A percentile compares a stretch with the other conserved stretches of the same genome.
Conservation (phyloP, 2,113 vertebrate genomes). For the Sceloporus tristichus region DNA sequence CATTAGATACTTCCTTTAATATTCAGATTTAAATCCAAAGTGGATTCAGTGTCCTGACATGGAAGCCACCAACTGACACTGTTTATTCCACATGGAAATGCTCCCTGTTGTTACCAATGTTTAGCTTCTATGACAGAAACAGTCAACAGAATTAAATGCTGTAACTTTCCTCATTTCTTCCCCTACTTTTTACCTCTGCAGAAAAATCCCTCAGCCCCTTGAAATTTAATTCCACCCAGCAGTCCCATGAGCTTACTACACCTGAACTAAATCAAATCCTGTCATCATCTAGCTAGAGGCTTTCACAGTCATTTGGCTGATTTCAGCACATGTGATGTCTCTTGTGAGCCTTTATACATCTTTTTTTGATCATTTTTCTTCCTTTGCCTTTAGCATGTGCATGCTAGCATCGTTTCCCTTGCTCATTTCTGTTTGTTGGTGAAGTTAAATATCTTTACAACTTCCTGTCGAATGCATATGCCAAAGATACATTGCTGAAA, state of each 20-base stretch:
- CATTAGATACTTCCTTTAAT: no score
- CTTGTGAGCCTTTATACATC: background rate
- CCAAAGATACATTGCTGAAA: background rate
- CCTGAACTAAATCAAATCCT: conserved; percentile 41
- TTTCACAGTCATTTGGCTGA: conserved; percentile 52
- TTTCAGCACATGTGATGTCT: background rate
- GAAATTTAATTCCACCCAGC: conserved; percentile 36
- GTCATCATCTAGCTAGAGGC: conserved; percentile 17
- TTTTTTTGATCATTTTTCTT: conserved; percentile 37
- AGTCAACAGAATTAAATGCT: conserved; percentile 31
- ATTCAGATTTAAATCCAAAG: no score
- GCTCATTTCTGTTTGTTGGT: background rate
- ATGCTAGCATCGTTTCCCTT: conserved; percentile 24
- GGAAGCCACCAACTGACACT: no score
- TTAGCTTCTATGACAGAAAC: background rate
- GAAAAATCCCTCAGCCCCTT: conserved; percentile 28
- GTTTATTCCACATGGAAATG: background rate
- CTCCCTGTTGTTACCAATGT: background rate
- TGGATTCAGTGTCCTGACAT: background rate
- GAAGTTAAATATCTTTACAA: conserved; percentile 2
- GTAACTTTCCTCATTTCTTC: conserved; percentile 23
- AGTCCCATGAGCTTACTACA: conserved; percentile 9
- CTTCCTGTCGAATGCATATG: conserved; percentile 7
- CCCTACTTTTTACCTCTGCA: background rate
- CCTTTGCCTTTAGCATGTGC: conserved; percentile 6